Evolutionary conservation across 2,888 invertebrate genomes (phyloP).

Genomic region (Drosophila setosimentum): DNA sequence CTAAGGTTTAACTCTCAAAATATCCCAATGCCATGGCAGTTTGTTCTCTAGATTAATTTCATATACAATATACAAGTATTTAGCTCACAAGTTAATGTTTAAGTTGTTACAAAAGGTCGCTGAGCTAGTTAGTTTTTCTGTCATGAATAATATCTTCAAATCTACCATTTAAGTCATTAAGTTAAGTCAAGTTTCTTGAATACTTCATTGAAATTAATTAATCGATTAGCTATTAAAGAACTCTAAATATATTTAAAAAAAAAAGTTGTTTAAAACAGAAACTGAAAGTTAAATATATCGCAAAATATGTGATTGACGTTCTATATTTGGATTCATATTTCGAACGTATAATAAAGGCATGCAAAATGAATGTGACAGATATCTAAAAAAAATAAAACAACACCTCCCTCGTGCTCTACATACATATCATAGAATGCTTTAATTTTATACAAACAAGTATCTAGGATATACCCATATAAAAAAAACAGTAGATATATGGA

Average conservation of each 20-base stretch:
- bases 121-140: not conserved
- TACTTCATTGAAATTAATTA: not conserved
- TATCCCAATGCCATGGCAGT: not conserved
- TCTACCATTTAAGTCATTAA: not conserved
- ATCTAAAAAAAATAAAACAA: constrained; percentile 1
- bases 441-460: constrained; percentile 1
- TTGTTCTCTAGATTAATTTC: not conserved
- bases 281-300: not conserved
- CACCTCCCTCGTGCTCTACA: constrained; percentile 14
- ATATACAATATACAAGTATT: not conserved
- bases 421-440: constrained; percentile 24
- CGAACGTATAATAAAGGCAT: not conserved
- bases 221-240: not conserved
- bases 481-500: constrained; percentile 15
- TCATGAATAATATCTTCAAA: not conserved
- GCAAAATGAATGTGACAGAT: not conserved
- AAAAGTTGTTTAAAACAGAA: not conserved
- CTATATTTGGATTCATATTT: not conserved
- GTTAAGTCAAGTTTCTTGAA: not conserved
- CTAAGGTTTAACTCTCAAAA: not conserved
- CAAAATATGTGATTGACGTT: not conserved
- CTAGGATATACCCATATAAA: constrained; percentile 11
- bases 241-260: not conserved
- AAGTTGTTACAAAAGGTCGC: not conserved
- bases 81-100: not conserved